A percentile compares a stretch with the other conserved stretches of the same genome.
These are phyloP conservation scores for Myotis findleyi DNA, from an alignment of 2,797 vertebrate genomes.

Conservation along the genomic window DNA sequence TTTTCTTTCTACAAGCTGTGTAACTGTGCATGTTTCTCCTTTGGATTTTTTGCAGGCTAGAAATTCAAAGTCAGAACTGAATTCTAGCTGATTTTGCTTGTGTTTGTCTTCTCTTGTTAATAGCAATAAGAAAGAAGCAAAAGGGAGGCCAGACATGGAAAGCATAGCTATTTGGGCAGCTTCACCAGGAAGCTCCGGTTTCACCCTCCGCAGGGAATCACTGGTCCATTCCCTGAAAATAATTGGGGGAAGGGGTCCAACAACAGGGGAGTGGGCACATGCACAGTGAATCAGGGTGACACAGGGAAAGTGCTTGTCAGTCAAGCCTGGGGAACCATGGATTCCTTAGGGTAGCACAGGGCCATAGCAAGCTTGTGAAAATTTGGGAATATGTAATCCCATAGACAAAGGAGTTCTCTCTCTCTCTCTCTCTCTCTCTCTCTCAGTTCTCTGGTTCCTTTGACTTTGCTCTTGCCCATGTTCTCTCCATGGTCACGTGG, in stretches of 20 bases:
- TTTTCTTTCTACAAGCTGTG: background rate
- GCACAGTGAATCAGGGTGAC: background rate
- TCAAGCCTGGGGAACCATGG: background rate
- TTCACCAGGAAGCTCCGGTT: background rate
- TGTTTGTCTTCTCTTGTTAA: background rate
- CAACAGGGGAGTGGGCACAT: background rate
- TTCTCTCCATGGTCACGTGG: background rate
- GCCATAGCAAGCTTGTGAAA: background rate
- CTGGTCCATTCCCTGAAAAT: background rate
- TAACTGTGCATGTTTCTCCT: background rate
- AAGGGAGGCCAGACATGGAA: background rate
- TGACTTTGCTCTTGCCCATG: background rate
- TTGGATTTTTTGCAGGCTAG: background rate
- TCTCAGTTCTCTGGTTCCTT: background rate
- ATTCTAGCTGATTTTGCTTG: background rate
- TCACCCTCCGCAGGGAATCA: background rate
- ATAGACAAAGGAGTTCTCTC: background rate
- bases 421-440: too few species aligned
- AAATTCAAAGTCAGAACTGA: background rate
- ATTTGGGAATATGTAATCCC: background rate
- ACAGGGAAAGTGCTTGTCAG: background rate
- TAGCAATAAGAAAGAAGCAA: background rate
- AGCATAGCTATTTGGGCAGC: background rate
- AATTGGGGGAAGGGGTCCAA: background rate
- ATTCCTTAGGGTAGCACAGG: background rate